Evolutionary conservation across 2,113 vertebrate species (phyloP).

Genomic region (Eurypyga helias): DNA sequence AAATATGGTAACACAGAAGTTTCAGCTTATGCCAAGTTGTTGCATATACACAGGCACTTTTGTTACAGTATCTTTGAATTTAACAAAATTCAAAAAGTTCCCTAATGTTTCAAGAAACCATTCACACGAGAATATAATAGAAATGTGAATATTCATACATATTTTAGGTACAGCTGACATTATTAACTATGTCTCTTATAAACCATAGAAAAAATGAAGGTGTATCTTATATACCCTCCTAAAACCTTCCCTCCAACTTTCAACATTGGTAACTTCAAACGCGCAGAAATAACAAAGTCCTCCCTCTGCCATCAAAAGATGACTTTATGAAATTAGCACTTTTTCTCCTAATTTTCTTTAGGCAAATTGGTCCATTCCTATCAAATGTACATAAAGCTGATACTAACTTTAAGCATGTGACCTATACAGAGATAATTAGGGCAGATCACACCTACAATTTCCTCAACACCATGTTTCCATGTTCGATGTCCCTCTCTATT

Average conservation of each 20-base stretch:
- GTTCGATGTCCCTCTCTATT: background rate
- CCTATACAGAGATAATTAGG: background rate
- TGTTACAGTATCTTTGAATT: background rate
- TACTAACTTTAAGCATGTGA: background rate
- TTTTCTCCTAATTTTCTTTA: background rate
- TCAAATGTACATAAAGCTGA: background rate
- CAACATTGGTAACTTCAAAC: background rate
- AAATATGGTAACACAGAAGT: background rate
- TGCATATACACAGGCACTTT: background rate
- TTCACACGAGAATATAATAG: background rate
- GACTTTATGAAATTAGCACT: background rate
- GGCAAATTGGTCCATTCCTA: background rate
- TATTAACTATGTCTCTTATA: background rate
- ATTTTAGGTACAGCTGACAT: background rate
- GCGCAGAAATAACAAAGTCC: background rate
- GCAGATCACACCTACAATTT: background rate
- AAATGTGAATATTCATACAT: background rate
- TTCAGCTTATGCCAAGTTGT: background rate
- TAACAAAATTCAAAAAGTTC: background rate
- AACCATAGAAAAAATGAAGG: fast-evolving
- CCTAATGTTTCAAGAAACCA: background rate
- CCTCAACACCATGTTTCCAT: background rate
- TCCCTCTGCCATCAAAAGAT: background rate
- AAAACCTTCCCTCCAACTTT: background rate
- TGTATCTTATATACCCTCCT: background rate